These are phyloP conservation scores for Sebastes nivosus DNA, from an alignment of 2,797 vertebrate species.

Conservation along the genomic window DNA sequence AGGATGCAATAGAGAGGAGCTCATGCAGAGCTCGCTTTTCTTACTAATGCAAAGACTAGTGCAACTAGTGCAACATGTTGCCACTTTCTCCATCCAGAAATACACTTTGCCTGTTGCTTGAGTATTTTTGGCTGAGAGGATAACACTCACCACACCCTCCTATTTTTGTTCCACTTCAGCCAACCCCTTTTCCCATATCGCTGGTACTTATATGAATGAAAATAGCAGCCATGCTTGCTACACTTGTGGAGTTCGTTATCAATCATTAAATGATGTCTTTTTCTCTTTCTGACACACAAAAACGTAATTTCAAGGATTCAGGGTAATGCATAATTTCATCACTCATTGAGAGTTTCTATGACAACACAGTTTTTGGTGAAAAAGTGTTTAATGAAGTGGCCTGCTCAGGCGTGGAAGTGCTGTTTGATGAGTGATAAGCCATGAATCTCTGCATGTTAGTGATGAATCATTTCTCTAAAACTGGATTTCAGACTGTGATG, in stretches of 20 bases:
- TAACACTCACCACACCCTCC: not conserved
- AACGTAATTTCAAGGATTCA: not conserved
- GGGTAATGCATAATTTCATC: not conserved
- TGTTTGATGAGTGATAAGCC: not conserved
- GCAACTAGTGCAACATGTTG: not conserved
- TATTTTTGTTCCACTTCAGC: not conserved
- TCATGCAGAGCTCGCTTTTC: not conserved
- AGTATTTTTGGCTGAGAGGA: not conserved
- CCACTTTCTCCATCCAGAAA: not conserved
- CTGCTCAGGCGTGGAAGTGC: not conserved
- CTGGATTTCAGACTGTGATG: not conserved
- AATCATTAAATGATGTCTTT: not conserved
- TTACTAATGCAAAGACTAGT: not conserved
- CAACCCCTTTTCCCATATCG: not conserved
- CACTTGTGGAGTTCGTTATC: not conserved
- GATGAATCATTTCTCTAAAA: not conserved
- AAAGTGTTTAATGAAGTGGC: constrained; percentile 5
- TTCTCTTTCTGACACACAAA: not conserved
- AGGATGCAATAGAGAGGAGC: not conserved
- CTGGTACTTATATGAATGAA: not conserved
- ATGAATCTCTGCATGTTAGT: not conserved
- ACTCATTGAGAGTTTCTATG: constrained; percentile 28
- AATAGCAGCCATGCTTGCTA: not conserved
- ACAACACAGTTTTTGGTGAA: constrained; percentile 2
- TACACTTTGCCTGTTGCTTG: not conserved